Evolutionary conservation across 2,113 vertebrate genomes (phyloP).

Genomic region (Chinchilla lanigera): DNA sequence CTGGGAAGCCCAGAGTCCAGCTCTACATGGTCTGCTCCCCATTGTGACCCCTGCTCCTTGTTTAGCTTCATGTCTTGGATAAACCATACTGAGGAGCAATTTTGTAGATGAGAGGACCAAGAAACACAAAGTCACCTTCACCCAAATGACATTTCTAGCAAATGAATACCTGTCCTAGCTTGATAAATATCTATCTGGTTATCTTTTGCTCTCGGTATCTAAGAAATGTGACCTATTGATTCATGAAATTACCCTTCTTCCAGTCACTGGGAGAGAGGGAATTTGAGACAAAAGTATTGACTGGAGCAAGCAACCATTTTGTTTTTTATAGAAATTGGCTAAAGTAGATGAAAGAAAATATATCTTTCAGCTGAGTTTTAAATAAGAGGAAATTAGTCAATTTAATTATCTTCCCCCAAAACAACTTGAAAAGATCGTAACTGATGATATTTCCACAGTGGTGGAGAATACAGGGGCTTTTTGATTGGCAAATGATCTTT

Average conservation of each 20-base stretch:
- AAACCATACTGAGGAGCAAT: neutral
- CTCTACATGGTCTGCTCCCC: neutral
- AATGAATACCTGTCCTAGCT: neutral
- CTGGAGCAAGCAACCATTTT: neutral
- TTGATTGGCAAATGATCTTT: slow-evolving; percentile 11
- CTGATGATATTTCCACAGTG: slow-evolving; percentile 25
- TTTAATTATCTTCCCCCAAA: slow-evolving; percentile 31
- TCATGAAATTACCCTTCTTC: neutral
- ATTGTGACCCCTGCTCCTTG: neutral
- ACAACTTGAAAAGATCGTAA: slow-evolving; percentile 12
- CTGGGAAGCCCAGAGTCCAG: neutral
- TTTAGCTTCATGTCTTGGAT: neutral
- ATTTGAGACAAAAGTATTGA: slow-evolving; percentile 39
- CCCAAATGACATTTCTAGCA: slow-evolving; percentile 1
- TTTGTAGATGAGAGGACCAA: neutral
- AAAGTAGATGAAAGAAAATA: slow-evolving; percentile 25
- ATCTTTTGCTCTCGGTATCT: neutral
- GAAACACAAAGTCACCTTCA: neutral
- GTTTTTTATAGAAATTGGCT: neutral
- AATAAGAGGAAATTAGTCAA: slow-evolving; percentile 45
- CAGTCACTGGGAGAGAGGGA: neutral
- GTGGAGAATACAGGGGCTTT: slow-evolving; percentile 36
- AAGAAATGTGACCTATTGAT: slow-evolving; percentile 59
- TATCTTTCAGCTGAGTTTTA: neutral
- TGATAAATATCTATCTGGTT: neutral